Conservation (phyloP, 2,113 vertebrate species). For the Podarcis muralis region DNA sequence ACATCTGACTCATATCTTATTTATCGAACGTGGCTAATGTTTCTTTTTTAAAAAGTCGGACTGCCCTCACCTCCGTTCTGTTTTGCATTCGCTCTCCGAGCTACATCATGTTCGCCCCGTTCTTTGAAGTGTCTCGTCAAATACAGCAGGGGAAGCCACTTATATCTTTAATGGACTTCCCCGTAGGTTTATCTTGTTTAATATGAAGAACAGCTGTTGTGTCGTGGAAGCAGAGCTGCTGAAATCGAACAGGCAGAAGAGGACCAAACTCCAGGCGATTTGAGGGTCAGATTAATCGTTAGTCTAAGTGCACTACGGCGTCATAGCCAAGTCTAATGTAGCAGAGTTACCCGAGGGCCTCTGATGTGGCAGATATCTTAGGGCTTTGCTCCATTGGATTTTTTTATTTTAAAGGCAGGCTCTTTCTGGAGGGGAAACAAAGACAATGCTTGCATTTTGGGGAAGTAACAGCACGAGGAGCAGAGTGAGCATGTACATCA, state of each 20-base stretch:
- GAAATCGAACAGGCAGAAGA: not conserved
- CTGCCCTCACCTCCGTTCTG: slow-evolving; percentile 24
- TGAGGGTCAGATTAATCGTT: not conserved
- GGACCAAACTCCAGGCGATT: not conserved
- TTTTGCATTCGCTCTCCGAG: slow-evolving; percentile 32
- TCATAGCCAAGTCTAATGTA: not conserved
- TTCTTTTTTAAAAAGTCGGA: not conserved
- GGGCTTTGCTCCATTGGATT: not conserved
- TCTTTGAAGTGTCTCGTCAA: slow-evolving; percentile 43
- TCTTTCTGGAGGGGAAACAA: not conserved
- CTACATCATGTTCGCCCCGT: not conserved
- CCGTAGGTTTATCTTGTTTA: slow-evolving; percentile 9
- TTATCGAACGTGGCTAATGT: slow-evolving; percentile 12
- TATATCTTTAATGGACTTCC: slow-evolving; percentile 15
- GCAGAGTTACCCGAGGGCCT: not conserved
- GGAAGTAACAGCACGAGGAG: not conserved
- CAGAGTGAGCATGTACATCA: not conserved
- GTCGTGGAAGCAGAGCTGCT: not conserved
- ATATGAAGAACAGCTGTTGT: slow-evolving; percentile 31
- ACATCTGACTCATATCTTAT: slow-evolving; percentile 8
- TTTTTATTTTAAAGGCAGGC: not conserved
- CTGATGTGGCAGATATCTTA: not conserved
- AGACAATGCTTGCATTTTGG: not conserved
- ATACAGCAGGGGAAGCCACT: slow-evolving; percentile 32
- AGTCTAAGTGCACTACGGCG: not conserved